Percentiles rank a stretch among this genome's conserved stretches.
Evolutionary conservation across 2,113 vertebrate species (phyloP).

Genomic region (Ascaphus truei): DNA sequence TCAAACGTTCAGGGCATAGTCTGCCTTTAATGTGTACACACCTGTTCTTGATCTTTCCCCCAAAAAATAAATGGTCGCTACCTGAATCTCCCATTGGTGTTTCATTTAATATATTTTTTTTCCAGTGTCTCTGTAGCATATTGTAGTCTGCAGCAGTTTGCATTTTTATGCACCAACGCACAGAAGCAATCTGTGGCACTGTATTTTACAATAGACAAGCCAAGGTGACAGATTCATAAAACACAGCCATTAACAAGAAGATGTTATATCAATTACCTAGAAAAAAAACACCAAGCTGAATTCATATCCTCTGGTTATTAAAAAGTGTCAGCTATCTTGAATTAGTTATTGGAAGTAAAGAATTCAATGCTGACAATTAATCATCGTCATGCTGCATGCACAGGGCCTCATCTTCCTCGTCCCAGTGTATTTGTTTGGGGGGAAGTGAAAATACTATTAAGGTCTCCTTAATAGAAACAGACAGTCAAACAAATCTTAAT

Average conservation of each 20-base stretch:
- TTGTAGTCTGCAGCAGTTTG: slow-evolving; percentile 24
- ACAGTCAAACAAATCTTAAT: slow-evolving; percentile 73
- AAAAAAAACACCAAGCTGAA: slow-evolving; percentile 48
- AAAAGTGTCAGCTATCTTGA: slow-evolving; percentile 58
- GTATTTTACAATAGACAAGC: slow-evolving; percentile 33
- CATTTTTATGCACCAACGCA: slow-evolving; percentile 38
- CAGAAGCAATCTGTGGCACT: slow-evolving; percentile 10
- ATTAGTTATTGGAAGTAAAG: slow-evolving; percentile 63
- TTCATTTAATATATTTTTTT: slow-evolving; percentile 30
- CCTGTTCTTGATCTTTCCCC: too few species aligned
- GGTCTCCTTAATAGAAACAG: slow-evolving; percentile 65
- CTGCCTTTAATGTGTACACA: not conserved
- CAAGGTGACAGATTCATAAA: slow-evolving; percentile 49
- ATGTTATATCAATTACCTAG: slow-evolving; percentile 61
- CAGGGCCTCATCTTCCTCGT: slow-evolving; percentile 36
- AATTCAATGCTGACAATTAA: slow-evolving; percentile 61
- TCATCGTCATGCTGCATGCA: slow-evolving; percentile 54
- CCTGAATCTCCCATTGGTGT: slow-evolving; percentile 24
- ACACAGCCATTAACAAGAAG: slow-evolving; percentile 53
- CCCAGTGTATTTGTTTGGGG: slow-evolving; percentile 61
- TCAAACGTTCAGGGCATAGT: too few species aligned
- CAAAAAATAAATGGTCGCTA: too few species aligned
- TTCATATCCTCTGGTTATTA: slow-evolving; percentile 61
- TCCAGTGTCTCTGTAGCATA: slow-evolving; percentile 30
- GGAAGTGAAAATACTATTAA: slow-evolving; percentile 58